phyloP scores from a whole-genome alignment of 1,140 invertebrate species.

The Yoshiicerus persimilis region DNA sequence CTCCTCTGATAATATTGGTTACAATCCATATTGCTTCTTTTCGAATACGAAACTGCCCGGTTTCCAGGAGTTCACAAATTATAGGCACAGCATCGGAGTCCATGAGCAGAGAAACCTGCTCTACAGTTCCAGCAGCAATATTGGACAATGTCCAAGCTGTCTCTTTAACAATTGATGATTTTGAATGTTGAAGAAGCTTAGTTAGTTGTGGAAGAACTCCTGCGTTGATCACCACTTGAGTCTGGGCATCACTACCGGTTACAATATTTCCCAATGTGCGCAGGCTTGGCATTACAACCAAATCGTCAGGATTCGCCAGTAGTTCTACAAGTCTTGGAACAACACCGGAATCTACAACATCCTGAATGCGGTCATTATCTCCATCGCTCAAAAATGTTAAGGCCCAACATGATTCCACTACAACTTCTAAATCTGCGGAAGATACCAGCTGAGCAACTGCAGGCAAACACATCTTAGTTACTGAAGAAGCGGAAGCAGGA shows the following conservation, averaged over 20 bases:
- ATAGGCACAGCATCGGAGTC: conserved; percentile 67
- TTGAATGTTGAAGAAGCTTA: conserved; percentile 71
- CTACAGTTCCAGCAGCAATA: conserved; percentile 73
- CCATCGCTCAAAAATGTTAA: conserved; percentile 95
- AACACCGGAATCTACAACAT: conserved; percentile 59
- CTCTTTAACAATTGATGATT: conserved; percentile 79
- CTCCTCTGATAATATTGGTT: conserved; percentile 77
- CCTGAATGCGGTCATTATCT: conserved; percentile 85
- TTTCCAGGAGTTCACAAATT: conserved; percentile 68
- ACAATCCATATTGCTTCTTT: conserved; percentile 82
- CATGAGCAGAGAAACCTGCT: conserved; percentile 75
- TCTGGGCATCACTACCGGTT: conserved; percentile 79
- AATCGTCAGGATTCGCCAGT: conserved; percentile 68
- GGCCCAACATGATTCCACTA: conserved; percentile 94
- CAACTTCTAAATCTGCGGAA: not conserved
- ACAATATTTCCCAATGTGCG: conserved; percentile 85
- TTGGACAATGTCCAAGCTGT: conserved; percentile 82
- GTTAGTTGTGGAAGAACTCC: conserved; percentile 74
- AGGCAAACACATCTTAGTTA: conserved; percentile 78
- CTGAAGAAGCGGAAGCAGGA: conserved; percentile 75
- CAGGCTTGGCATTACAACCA: conserved; percentile 85
- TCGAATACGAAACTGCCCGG: conserved; percentile 69
- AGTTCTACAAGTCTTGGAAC: conserved; percentile 76
- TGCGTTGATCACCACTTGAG: conserved; percentile 82
- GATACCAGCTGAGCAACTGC: conserved; percentile 62